Percentiles rank a stretch among this genome's conserved stretches.
phyloP scores from a whole-genome alignment of 2,797 vertebrate species.

The Pseudomugil tenellus region DNA sequence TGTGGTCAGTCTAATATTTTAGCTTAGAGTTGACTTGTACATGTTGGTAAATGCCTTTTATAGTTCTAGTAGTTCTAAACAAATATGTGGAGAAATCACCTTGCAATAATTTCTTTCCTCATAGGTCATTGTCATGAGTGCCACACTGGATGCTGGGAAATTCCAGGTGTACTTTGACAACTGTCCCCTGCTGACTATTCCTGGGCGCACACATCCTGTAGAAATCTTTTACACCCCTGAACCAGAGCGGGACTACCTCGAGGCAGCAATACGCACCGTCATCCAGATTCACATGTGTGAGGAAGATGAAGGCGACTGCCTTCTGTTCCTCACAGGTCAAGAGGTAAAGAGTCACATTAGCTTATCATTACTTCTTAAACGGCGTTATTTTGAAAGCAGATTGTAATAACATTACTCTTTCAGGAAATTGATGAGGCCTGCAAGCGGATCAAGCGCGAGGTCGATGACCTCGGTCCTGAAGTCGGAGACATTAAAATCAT shows the following conservation, averaged over 20 bases:
- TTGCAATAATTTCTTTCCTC: background rate
- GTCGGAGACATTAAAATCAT: constrained; percentile 99
- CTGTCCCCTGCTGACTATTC: constrained; percentile 97
- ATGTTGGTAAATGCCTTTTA: background rate
- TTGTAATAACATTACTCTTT: background rate
- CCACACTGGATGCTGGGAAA: constrained; percentile 97
- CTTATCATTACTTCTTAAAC: background rate
- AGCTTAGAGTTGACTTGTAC: too few relatives aligned
- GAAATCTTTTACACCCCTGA: constrained; percentile 99
- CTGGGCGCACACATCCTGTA: constrained; percentile 97
- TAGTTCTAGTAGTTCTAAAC: too few relatives aligned
- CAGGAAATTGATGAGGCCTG: constrained; percentile 99
- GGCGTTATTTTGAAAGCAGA: background rate
- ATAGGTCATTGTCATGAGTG: constrained; percentile 99
- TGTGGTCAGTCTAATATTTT: too few relatives aligned
- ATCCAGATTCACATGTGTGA: constrained; percentile 99
- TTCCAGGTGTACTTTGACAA: constrained; percentile 99
- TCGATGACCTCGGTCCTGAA: constrained; percentile 97
- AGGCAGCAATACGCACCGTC: constrained; percentile 97
- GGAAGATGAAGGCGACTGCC: constrained; percentile 96
- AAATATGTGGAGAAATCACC: background rate
- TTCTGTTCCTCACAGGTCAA: constrained; percentile 98
- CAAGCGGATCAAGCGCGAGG: constrained; percentile 98
- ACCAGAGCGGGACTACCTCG: constrained; percentile 97
- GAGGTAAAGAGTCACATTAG: constrained; percentile 84